phyloP scores from a whole-genome alignment of 2,113 vertebrate species.

The Scartelaos histophorus region DNA sequence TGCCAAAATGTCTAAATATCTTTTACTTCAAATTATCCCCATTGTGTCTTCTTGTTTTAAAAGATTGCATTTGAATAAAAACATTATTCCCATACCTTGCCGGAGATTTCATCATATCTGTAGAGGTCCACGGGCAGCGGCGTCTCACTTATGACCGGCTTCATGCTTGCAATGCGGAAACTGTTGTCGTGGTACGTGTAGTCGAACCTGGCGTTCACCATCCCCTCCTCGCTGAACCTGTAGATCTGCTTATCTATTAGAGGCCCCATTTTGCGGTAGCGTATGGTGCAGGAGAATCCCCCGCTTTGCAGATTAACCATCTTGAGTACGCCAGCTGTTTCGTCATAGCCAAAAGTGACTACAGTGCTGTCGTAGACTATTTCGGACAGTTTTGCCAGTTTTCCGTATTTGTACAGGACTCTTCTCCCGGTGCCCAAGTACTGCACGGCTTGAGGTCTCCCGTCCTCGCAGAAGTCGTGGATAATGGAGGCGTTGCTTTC shows the following conservation, averaged over 20 bases:
- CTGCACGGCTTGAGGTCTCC: conserved; percentile 86
- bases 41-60: neutral
- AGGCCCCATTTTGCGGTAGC: conserved; percentile 95
- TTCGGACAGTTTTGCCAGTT: conserved; percentile 92
- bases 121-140: conserved; percentile 97
- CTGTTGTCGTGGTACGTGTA: conserved; percentile 98
- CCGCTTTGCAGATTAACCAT: conserved; percentile 98
- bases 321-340: conserved; percentile 94
- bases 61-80: neutral
- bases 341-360: conserved; percentile 94
- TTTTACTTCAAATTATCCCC: too few relatives aligned
- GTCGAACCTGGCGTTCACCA: conserved; percentile 98
- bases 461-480: conserved; percentile 94
- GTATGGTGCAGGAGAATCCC: conserved; percentile 95
- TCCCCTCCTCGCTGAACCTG: conserved; percentile 96
- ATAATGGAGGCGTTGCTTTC: conserved; percentile 97
- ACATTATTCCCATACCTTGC: conserved; percentile 77
- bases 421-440: conserved; percentile 93
- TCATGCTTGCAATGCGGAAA: conserved; percentile 97
- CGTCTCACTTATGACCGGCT: conserved; percentile 96
- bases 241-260: conserved; percentile 98
- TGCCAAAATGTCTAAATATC: too few relatives aligned
- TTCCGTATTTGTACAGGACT: conserved; percentile 97
- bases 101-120: conserved; percentile 97
- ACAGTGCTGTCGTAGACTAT: conserved; percentile 95